A percentile compares a stretch with the other conserved stretches of the same genome.
Evolutionary conservation across 2,113 vertebrate genomes (phyloP).

Genomic region (Phasianus colchicus): DNA sequence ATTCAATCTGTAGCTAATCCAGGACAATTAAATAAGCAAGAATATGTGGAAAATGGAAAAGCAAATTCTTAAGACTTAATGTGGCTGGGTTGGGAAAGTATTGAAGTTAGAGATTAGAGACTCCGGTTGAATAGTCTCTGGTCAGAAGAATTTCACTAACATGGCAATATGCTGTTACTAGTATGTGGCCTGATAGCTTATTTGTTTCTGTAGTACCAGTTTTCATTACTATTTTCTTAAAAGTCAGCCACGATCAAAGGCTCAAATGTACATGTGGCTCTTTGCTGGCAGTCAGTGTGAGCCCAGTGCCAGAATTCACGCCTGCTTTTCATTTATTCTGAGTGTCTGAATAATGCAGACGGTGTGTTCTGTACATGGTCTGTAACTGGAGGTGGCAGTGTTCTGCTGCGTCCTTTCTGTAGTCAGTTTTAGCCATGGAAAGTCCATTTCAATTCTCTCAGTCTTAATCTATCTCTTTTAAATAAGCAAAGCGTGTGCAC

Average conservation of each 20-base stretch:
- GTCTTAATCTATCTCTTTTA: constrained; percentile 64
- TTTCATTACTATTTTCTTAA: background rate
- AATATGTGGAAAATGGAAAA: fast-evolving
- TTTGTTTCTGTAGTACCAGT: background rate
- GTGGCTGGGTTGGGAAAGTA: background rate
- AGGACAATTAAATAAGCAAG: background rate
- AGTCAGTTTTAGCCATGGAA: constrained; percentile 42
- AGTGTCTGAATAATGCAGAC: background rate
- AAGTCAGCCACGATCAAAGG: constrained; percentile 16
- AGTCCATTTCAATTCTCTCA: constrained; percentile 57
- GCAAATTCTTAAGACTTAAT: background rate
- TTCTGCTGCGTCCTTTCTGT: constrained; percentile 65
- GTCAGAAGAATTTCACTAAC: background rate
- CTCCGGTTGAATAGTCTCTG: background rate
- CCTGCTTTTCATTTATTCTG: constrained; percentile 26
- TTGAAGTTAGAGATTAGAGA: background rate
- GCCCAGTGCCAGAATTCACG: background rate
- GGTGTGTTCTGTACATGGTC: constrained; percentile 13
- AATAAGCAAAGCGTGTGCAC: constrained; percentile 49
- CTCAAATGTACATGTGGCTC: background rate
- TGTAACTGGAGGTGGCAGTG: constrained; percentile 76
- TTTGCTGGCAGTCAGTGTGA: constrained; percentile 12
- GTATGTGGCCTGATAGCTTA: background rate
- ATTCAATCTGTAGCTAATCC: background rate
- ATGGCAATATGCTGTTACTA: background rate